These are phyloP conservation scores for Cyprinella venusta DNA, from an alignment of 2,797 vertebrate genomes.

Conservation along the genomic window DNA sequence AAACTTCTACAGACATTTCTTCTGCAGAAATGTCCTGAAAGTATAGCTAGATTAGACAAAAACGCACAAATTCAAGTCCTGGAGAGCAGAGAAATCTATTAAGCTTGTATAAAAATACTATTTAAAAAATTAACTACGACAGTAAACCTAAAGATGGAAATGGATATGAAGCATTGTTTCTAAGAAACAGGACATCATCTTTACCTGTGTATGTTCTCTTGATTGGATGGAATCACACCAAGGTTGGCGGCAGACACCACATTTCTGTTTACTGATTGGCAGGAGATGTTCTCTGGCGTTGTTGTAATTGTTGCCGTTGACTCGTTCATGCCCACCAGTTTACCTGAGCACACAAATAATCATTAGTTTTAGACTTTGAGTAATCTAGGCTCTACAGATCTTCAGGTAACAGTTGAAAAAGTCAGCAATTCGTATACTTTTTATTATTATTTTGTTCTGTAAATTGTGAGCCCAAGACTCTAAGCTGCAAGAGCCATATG, in stretches of 20 bases:
- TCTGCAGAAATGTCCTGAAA: not conserved
- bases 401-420: not conserved
- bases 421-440: too few species aligned
- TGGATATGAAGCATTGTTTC: not conserved
- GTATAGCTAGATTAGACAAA: not conserved
- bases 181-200: slow-evolving; percentile 24
- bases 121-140: too few species aligned
- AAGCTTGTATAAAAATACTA: not conserved
- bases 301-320: slow-evolving; percentile 80
- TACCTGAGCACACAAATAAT: slow-evolving; percentile 74
- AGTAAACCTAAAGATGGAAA: too few species aligned
- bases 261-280: slow-evolving; percentile 80
- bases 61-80: not conserved
- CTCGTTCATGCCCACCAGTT: slow-evolving; percentile 95
- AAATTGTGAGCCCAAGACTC: not conserved
- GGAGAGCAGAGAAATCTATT: not conserved
- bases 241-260: slow-evolving; percentile 88
- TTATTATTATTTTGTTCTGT: not conserved
- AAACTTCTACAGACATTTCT: not conserved
- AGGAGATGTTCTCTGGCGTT: slow-evolving; percentile 79
- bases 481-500: not conserved
- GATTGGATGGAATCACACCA: slow-evolving; percentile 84
- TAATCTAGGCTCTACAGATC: not conserved
- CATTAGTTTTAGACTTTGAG: not conserved
- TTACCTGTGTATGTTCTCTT: slow-evolving; percentile 85